A percentile compares a stretch with the other conserved stretches of the same genome.
Conservation (phyloP, 2,888 invertebrate genomes). For the Eurytoma californica region DNA sequence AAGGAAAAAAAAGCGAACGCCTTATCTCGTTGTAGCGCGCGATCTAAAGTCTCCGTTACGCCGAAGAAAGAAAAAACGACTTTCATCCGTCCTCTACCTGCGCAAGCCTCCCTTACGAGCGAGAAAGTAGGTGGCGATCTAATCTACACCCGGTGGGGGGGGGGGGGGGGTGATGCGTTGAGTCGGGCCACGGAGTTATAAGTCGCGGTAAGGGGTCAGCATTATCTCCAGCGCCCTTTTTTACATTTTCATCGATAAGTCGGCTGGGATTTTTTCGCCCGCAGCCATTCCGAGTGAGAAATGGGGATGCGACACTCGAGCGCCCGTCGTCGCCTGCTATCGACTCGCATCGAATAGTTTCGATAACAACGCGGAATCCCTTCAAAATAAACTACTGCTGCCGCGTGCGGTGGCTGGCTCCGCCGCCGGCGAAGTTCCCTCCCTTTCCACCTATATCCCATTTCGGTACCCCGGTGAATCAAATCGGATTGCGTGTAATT, state of each 20-base stretch:
- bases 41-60: slow-evolving; percentile 22
- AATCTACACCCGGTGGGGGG: slow-evolving; percentile 8
- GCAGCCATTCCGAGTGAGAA: slow-evolving; percentile 19
- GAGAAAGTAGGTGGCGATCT: slow-evolving; percentile 44
- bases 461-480: slow-evolving; percentile 5
- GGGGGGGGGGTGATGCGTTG: background rate
- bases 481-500: slow-evolving; percentile 34
- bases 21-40: slow-evolving; percentile 32
- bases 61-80: background rate
- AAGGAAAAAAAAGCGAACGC: background rate
- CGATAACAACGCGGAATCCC: slow-evolving; percentile 50
- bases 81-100: slow-evolving; percentile 2
- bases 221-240: slow-evolving; percentile 44
- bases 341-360: slow-evolving; percentile 47
- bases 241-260: slow-evolving; percentile 45
- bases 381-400: slow-evolving; percentile 36
- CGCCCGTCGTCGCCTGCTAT: slow-evolving; percentile 34
- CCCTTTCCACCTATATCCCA: slow-evolving; percentile 20
- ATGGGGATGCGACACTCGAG: slow-evolving; percentile 3
- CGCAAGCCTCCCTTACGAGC: slow-evolving; percentile 20
- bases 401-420: background rate
- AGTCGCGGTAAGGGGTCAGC: background rate
- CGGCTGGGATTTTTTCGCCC: background rate
- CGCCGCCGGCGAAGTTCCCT: background rate
- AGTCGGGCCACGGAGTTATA: background rate